Percentiles rank a stretch among this genome's conserved stretches.
These are phyloP conservation scores for Hoplostethus atlanticus DNA, from an alignment of 2,797 vertebrate species.

Conservation along the genomic window DNA sequence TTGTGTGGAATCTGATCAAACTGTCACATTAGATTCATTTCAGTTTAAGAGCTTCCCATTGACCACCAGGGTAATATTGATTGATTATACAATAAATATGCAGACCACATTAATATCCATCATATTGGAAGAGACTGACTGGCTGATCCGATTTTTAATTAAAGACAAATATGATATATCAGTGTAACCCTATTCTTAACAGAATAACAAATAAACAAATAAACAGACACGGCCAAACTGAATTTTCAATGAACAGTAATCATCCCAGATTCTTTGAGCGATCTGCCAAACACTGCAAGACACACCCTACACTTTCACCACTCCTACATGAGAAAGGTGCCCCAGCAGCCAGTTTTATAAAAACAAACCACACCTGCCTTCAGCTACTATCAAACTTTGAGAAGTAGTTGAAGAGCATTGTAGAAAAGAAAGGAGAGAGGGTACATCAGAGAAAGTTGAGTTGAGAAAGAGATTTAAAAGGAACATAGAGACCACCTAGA, in stretches of 20 bases:
- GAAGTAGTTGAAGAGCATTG: background rate
- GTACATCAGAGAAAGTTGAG: too few relatives aligned
- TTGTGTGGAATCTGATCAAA: background rate
- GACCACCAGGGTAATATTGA: background rate
- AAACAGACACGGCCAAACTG: too few relatives aligned
- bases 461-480: too few relatives aligned
- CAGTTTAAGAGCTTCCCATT: background rate
- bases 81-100: background rate
- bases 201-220: too few relatives aligned
- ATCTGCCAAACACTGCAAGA: background rate
- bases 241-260: background rate
- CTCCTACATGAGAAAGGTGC: background rate
- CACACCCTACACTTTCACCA: background rate
- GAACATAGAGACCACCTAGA: background rate
- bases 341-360: background rate
- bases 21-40: too few relatives aligned
- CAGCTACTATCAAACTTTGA: background rate
- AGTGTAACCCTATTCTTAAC: too few relatives aligned
- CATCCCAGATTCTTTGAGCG: background rate
- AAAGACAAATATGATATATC: too few relatives aligned
- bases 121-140: background rate
- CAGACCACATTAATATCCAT: background rate
- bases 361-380: conserved; percentile 1
- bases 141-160: background rate
- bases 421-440: background rate